Evolutionary conservation across 1,140 invertebrate genomes (phyloP), one percentile per base, ranked within the genome.

Genomic region (Plutomurus gul): DNA sequence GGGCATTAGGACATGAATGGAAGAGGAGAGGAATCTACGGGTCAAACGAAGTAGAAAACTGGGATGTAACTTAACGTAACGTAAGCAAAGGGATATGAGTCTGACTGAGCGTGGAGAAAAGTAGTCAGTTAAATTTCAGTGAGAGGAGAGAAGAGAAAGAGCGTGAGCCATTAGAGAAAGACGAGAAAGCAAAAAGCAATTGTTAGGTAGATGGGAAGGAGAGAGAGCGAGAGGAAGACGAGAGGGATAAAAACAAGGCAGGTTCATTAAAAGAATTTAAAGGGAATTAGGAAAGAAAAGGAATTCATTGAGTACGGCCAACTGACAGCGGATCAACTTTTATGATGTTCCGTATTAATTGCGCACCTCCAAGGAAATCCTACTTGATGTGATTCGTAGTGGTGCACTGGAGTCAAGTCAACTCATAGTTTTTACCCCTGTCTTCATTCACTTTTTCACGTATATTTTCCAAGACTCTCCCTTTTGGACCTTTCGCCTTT

Each of bases 201-300:
- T 70, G 76, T 77, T 77, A 39, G 51, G 47, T 77, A 72, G 76
- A 49, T 77, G 76, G 47, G 73, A 65, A 71, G 36, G 30, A 33
- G n/a, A 36, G 27, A n/a, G 72, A 39, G 11, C n/a, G n/a, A 39
- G 22, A 49, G 30, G 49, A 51, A 60, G 49, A 51, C 6, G 74
- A 22, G 46, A 78, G 76, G 82, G 79, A 79, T 75, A 81, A 81
- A 82, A 74, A 80, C 78, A 77, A 75, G 79, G 65, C 65, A 71
- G 56, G 76, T 84, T 84, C 82, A 84, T 84, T 84, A 84, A 84
- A 84, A 84, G 82, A 84, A 84, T 83, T 84, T 81, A 82, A 80
- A 78, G 74, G 82, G 82, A 84, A 84, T 84, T 84, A 84, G 74
- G 80, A 78, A 43, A 51, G 75, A 60, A 81, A 76, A 81, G 76